A percentile compares a stretch with the other conserved stretches of the same genome.
Conservation (phyloP, 2,888 invertebrate genomes). For the Eupithecia exiguata region DNA sequence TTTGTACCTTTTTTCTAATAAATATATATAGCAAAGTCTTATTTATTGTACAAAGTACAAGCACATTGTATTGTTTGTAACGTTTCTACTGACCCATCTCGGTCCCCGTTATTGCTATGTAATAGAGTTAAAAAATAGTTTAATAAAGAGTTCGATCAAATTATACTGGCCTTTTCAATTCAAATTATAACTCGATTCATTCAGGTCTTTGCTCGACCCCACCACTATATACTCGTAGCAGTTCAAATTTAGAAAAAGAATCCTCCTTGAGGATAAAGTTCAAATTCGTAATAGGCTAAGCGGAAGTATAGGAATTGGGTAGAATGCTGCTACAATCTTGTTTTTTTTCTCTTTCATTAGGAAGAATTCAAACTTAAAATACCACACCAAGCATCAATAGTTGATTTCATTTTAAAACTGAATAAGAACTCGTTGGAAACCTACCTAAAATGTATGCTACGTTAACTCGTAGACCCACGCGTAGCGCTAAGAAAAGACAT, state of each 20-base stretch:
- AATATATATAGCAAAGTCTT: slow-evolving; percentile 36
- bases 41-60: slow-evolving; percentile 79
- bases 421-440: neutral
- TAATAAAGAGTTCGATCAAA: slow-evolving; percentile 49
- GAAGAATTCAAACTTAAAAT: neutral
- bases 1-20: slow-evolving; percentile 24
- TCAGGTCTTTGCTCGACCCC: neutral
- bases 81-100: slow-evolving; percentile 33
- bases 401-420: neutral
- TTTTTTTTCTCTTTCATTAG: no score
- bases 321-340: no score
- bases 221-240: neutral
- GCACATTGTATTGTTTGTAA: slow-evolving; percentile 36
- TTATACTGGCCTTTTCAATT: slow-evolving; percentile 1
- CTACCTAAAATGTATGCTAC: neutral
- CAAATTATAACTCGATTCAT: neutral
- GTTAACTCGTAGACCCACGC: slow-evolving; percentile 9
- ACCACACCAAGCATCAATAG: neutral
- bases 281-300: neutral
- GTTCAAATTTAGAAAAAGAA: neutral
- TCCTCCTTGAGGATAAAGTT: neutral
- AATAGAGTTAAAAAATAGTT: slow-evolving; percentile 47
- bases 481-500: slow-evolving; percentile 23
- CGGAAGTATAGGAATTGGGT: no score
- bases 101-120: slow-evolving; percentile 42